Conservation (phyloP, 2,888 invertebrate genomes). For the Limnephilus lunatus region DNA sequence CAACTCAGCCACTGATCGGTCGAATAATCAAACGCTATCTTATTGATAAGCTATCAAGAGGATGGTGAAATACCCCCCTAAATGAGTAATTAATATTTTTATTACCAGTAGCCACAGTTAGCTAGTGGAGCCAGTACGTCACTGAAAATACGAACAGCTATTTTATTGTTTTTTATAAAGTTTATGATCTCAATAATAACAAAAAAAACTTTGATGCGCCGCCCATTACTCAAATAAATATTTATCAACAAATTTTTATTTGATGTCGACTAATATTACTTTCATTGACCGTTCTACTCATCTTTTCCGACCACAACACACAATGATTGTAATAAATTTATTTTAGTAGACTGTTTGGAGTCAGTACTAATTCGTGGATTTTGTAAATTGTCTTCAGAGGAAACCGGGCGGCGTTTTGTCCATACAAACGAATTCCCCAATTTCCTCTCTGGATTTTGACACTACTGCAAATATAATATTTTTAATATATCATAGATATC, state of each 20-base stretch:
- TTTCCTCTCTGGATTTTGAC: too few species aligned
- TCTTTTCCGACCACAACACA: background rate
- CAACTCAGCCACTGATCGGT: too few species aligned
- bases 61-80: too few species aligned
- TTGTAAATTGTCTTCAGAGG: background rate
- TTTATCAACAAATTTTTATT: background rate
- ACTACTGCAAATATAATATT: too few species aligned
- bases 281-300: background rate
- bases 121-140: background rate
- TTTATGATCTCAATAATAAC: background rate
- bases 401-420: too few species aligned
- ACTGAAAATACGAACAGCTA: background rate
- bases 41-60: too few species aligned
- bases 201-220: background rate
- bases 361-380: background rate
- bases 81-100: too few species aligned
- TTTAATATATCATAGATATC: too few species aligned
- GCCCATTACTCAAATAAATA: background rate
- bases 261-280: background rate
- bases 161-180: background rate
- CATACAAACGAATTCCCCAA: too few species aligned
- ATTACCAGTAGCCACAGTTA: background rate
- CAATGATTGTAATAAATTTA: background rate
- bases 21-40: too few species aligned
- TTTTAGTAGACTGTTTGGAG: background rate